Evolutionary conservation across 92 coral and sea anemone genomes (phyloP), one percentile per base, ranked within the genome.

Genomic region (Paragorgia papillata): DNA sequence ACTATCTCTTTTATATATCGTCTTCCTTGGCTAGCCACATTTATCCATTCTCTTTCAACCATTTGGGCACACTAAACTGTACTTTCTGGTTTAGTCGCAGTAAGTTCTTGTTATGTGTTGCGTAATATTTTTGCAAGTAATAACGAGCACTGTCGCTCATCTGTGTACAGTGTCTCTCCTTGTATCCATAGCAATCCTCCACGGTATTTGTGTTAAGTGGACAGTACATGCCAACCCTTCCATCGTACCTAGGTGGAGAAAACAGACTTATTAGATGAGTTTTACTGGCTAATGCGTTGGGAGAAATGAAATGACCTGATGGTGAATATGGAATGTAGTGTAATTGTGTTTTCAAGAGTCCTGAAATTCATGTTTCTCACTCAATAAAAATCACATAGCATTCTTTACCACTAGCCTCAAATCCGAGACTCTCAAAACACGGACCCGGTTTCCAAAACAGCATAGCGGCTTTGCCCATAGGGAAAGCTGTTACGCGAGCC

Each of bases 21-120:
- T 7, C 14, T 46, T 15, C 53, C 18, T 29, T 4, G 66, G 2
- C 19, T n/a, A n/a, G 28, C 4, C 39, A 17, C 18, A 2, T 2
- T 27, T 67, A 67, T 46, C 74, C 74, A 46, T 67, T 41, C 26
- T 41, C 74, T 41, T 67, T 67, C 31, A 67, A 54, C 74, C 74
- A 67, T 26, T 46, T 67, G 24, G 74, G 74, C 57, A 91, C 75
- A 18, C 89, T 85, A 57, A 94, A 94, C 61, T 94, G 91, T 67
- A 94, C 89, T 80, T 94, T 94, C 73, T 94, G 98, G 85, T 94
- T 94, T 66, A 94, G 87, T 34, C 98, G 84, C 66, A 94, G 88
- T 22, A 94, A 82, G 76, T 94, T 89, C 74, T 89, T 88, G 81
- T 91, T 94, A 81, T 94, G 97, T 49, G 78, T 90, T 37, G 95